A percentile compares a stretch with the other conserved stretches of the same genome.
Evolutionary conservation across 2,888 invertebrate species (phyloP).

Genomic region (Diaphora mendica): DNA sequence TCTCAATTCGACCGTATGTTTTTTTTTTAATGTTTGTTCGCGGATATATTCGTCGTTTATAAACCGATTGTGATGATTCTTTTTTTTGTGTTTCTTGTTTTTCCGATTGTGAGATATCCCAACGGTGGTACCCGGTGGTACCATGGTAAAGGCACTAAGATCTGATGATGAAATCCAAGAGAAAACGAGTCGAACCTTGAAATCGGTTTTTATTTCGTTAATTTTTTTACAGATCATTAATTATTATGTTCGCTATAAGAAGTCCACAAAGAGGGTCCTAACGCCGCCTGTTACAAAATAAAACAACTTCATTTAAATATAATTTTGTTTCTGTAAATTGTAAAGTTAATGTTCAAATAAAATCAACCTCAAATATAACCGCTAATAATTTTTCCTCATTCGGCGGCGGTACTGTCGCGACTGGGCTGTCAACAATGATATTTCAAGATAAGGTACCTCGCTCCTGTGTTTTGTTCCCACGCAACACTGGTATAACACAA

Average conservation of each 20-base stretch:
- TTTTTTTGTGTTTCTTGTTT: too few species aligned
- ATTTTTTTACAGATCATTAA: not conserved
- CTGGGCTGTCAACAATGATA: slow-evolving; percentile 75
- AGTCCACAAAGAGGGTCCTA: not conserved
- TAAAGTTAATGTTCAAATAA: slow-evolving; percentile 49
- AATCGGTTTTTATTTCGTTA: too few species aligned
- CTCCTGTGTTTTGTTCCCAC: slow-evolving; percentile 72
- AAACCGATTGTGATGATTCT: too few species aligned
- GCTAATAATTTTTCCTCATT: slow-evolving; percentile 66
- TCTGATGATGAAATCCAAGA: too few species aligned
- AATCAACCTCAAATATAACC: slow-evolving; percentile 67
- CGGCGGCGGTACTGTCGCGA: slow-evolving; percentile 57
- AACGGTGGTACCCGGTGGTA: too few species aligned
- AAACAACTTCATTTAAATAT: not conserved
- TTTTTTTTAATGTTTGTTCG: too few species aligned
- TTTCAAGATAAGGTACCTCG: slow-evolving; percentile 78
- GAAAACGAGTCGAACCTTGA: too few species aligned
- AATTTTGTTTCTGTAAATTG: not conserved
- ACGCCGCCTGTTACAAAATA: not conserved
- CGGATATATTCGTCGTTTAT: too few species aligned
- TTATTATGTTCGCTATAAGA: not conserved
- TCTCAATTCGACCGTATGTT: too few species aligned
- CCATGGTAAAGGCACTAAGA: too few species aligned
- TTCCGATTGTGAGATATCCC: too few species aligned
- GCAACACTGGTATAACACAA: slow-evolving; percentile 42